Evolutionary conservation across 64 coral and sea anemone genomes (phyloP).

Genomic region (Porites australiensis): DNA sequence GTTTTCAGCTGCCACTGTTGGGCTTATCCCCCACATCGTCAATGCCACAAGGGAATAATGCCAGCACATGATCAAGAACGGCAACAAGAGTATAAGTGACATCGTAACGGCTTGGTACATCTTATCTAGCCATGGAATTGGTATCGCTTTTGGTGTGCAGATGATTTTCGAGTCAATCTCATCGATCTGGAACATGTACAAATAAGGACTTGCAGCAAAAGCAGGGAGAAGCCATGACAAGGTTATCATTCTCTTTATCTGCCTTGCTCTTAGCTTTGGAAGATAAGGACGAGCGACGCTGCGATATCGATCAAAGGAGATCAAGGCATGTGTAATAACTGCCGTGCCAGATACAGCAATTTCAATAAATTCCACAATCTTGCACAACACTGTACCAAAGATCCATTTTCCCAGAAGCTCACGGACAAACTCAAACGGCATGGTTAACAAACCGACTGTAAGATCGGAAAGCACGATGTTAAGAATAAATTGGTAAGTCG

Average conservation of each 20-base stretch:
- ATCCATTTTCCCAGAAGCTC: conserved; percentile 41
- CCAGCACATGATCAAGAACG: conserved; percentile 10
- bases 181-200: conserved; percentile 13
- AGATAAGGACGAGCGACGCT: conserved; percentile 49
- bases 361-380: conserved; percentile 48
- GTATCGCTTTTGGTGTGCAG: conserved; percentile 19
- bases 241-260: conserved; percentile 22
- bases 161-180: neutral
- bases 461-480: conserved; percentile 63
- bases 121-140: conserved; percentile 48
- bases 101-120: conserved; percentile 30
- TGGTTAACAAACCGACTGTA: conserved; percentile 31
- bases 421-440: conserved; percentile 46
- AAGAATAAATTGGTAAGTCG: conserved; percentile 51
- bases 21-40: conserved; percentile 9
- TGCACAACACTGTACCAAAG: conserved; percentile 25
- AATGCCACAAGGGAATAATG: conserved; percentile 3
- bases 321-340: conserved; percentile 49
- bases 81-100: neutral
- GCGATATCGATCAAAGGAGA: conserved; percentile 53
- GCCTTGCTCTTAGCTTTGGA: conserved; percentile 28
- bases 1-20: neutral
- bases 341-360: conserved; percentile 50
- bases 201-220: conserved; percentile 32
- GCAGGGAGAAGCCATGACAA: conserved; percentile 42